Conservation (phyloP, 1,140 invertebrate genomes). For the Ostrea denselamellosa region DNA sequence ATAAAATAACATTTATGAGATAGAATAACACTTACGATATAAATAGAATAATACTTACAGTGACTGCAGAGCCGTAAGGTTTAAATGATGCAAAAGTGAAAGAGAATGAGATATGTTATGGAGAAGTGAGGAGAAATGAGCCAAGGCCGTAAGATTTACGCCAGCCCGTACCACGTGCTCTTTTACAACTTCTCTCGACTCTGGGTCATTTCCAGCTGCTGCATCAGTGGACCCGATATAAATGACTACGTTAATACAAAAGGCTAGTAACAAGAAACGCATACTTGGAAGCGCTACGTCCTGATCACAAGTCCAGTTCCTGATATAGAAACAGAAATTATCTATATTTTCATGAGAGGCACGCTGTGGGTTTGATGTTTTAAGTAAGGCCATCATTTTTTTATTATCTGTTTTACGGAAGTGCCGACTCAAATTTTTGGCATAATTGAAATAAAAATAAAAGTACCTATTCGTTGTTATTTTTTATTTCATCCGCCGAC, state of each 20-base stretch:
- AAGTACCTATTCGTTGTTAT: too few relatives aligned
- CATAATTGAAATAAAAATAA: too few relatives aligned
- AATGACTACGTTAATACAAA: neutral
- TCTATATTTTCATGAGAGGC: neutral
- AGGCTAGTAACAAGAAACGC: neutral
- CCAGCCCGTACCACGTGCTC: neutral
- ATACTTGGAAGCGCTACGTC: neutral
- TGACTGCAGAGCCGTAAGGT: neutral
- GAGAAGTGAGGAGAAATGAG: neutral
- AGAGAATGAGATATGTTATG: neutral
- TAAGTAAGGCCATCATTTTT: too few relatives aligned
- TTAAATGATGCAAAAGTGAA: neutral
- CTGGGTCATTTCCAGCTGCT: neutral
- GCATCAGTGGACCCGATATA: neutral
- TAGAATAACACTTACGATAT: too few relatives aligned
- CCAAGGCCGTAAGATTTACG: neutral
- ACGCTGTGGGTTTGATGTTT: neutral
- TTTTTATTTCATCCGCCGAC: too few relatives aligned
- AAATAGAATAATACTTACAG: too few relatives aligned
- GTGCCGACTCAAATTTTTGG: too few relatives aligned
- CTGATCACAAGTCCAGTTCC: neutral
- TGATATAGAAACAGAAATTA: neutral
- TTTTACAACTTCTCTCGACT: neutral
- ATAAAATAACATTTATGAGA: too few relatives aligned
- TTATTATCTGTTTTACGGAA: too few relatives aligned